Conservation (phyloP, 2,888 invertebrate genomes). For the Suillia variegata region DNA sequence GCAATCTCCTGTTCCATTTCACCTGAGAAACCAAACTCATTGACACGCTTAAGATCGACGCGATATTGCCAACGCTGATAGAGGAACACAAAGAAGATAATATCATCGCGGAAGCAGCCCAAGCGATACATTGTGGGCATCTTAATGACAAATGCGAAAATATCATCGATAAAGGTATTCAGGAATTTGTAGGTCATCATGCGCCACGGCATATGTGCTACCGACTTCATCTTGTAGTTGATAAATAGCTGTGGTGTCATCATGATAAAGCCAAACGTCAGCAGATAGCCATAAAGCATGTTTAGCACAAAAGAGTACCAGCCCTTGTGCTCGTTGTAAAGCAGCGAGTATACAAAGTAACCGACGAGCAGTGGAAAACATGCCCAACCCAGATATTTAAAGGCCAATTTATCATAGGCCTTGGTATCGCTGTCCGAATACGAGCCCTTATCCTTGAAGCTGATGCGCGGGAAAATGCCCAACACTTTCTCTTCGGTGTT, state of each 20-base stretch:
- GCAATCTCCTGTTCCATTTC: constrained; percentile 70
- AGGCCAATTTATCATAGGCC: constrained; percentile 93
- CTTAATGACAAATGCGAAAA: constrained; percentile 99
- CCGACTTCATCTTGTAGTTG: constrained; percentile 98
- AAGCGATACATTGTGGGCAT: constrained; percentile 99
- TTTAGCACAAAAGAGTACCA: constrained; percentile 98
- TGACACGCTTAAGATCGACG: constrained; percentile 91
- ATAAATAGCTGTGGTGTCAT: constrained; percentile 99
- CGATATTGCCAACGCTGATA: constrained; percentile 99
- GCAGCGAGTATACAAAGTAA: constrained; percentile 93
- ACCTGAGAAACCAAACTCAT: constrained; percentile 97
- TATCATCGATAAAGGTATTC: constrained; percentile 99
- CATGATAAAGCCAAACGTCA: constrained; percentile 99
- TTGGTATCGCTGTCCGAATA: constrained; percentile 94
- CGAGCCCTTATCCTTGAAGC: constrained; percentile 92
- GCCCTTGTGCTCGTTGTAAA: constrained; percentile 97
- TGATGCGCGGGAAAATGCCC: constrained; percentile 79
- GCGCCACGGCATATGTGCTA: constrained; percentile 98
- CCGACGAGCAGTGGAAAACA: constrained; percentile 91
- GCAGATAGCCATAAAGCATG: constrained; percentile 95
- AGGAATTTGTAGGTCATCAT: constrained; percentile 99
- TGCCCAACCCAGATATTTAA: constrained; percentile 94
- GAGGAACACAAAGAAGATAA: constrained; percentile 97
- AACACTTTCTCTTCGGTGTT: constrained; percentile 75
- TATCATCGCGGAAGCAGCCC: constrained; percentile 98